A percentile compares a stretch with the other conserved stretches of the same genome.
Conservation (phyloP, 2,797 vertebrate species). For the Liasis olivaceus region DNA sequence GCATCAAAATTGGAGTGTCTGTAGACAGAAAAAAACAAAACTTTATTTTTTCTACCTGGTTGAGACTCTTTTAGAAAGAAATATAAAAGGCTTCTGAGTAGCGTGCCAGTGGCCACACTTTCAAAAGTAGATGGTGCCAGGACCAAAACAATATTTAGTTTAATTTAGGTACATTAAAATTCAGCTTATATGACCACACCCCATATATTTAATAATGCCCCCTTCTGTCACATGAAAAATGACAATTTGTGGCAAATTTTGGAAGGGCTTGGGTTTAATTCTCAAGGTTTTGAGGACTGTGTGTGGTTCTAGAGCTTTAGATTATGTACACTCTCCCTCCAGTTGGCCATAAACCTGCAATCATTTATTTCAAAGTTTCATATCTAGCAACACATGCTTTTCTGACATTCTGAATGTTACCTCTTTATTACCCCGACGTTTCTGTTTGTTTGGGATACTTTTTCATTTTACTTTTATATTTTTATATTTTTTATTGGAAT, state of each 20-base stretch:
- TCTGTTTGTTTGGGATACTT: background rate
- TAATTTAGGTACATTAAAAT: background rate
- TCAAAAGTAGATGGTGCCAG: background rate
- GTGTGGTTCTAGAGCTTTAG: background rate
- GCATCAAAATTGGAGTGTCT: background rate
- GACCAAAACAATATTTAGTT: background rate
- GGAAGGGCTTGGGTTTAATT: background rate
- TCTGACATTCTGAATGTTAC: no score
- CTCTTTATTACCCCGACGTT: no score
- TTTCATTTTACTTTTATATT: background rate
- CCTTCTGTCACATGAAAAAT: background rate
- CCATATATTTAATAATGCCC: background rate
- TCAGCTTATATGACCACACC: background rate
- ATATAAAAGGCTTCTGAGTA: background rate
- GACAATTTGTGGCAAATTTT: background rate
- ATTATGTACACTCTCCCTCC: background rate
- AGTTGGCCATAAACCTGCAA: background rate
- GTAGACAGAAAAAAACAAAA: background rate
- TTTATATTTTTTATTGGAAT: background rate
- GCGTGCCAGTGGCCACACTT: background rate
- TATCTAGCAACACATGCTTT: background rate
- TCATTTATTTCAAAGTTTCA: background rate
- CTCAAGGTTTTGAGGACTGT: background rate
- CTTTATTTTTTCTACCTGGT: background rate
- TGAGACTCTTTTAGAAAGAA: background rate